These are phyloP conservation scores for Myioborus miniatus DNA, from an alignment of 2,797 vertebrate species.

Conservation along the genomic window DNA sequence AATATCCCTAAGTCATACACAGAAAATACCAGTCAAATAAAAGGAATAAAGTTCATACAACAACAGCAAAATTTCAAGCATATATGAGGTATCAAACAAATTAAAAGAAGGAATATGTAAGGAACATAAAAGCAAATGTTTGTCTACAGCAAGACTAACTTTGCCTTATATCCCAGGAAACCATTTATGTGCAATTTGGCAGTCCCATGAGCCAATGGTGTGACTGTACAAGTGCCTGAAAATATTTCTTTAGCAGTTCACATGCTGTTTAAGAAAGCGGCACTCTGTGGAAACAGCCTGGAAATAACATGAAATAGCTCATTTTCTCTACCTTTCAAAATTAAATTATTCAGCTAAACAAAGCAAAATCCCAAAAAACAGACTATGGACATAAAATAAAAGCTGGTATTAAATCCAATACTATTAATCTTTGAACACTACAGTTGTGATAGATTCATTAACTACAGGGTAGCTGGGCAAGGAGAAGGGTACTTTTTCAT, in stretches of 20 bases:
- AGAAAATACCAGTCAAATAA: background rate
- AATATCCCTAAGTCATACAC: background rate
- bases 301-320: background rate
- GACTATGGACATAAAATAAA: background rate
- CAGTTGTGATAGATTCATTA: background rate
- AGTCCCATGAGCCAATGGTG: background rate
- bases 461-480: rapidly evolving
- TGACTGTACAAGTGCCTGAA: background rate
- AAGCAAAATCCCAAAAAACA: background rate
- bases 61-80: background rate
- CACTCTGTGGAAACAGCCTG: background rate
- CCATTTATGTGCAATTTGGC: background rate
- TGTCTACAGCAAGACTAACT: background rate
- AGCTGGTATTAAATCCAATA: background rate
- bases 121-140: background rate
- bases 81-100: background rate
- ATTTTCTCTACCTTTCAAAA: background rate
- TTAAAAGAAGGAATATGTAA: background rate
- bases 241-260: background rate
- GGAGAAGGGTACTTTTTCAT: background rate
- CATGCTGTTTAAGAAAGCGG: background rate
- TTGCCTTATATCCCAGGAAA: background rate
- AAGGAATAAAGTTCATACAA: background rate
- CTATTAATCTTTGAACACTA: background rate
- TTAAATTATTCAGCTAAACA: background rate